Evolutionary conservation across 2,888 invertebrate species (phyloP), one percentile per base, ranked within the genome.

Genomic region (Drosophila paracracens): DNA sequence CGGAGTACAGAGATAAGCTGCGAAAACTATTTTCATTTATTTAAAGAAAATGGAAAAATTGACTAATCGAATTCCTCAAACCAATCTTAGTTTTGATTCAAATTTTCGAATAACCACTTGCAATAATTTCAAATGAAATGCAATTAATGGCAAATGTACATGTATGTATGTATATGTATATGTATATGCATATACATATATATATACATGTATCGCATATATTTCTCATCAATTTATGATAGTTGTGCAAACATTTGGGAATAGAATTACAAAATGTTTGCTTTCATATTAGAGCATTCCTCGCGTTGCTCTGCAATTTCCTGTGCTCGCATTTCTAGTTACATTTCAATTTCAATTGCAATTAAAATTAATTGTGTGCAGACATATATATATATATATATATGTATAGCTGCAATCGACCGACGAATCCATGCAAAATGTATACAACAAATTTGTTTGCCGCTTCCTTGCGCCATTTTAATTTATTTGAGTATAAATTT

Each of bases 401-500:
- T 21, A 2, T 5, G 18, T 50, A 35, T 25, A 10, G 38, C 62
- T 40, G 6, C 16, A 57, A 35, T 36, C n/a, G 18, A 13, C n/a
- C 38, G 48, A 33, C 59, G 58, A 62, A 36, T 59, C 58, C 56
- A 59, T 58, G 36, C 62, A 54, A 60, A 60, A 48, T 76, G 70
- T 61, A 70, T 70, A 40, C 59, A 52, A 46, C 60, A 68, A 54
- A 65, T 74, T 82, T 72, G 73, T 84, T 84, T 82, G 82, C 63
- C 70, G 72, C 81, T 76, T 67, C 65, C 79, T 75, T 79, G 74
- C 70, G 64, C 75, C 83, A 74, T 87, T 90, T 90, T 88, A 88
- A 87, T 87, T 90, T 90, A 87, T 87, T 87, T 87, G 90, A 87
- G 87, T 87, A 88, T 87, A 90, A 90, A 90, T 90, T 88, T 88